Conservation (phyloP, 2,113 vertebrate genomes). For the Rhinogobius similis region DNA sequence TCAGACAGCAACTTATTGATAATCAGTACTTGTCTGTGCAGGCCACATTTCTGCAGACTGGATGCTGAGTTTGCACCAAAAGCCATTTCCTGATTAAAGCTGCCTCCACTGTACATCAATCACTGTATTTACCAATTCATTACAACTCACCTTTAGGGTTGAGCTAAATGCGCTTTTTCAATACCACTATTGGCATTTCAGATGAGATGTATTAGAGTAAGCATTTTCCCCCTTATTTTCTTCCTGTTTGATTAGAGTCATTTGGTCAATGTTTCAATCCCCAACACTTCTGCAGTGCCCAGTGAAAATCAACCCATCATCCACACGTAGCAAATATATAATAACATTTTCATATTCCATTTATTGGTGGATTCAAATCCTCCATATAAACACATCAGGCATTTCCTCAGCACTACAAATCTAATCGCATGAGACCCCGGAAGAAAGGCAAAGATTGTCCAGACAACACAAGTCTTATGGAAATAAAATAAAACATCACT, state of each 20-base stretch:
- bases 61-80: background rate
- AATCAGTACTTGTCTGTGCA: background rate
- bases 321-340: no score
- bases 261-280: background rate
- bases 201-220: background rate
- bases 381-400: no score
- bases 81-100: slow-evolving; percentile 6
- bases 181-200: background rate
- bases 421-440: no score
- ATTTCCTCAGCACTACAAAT: no score
- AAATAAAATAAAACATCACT: no score
- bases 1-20: background rate
- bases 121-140: background rate
- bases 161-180: background rate
- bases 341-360: no score
- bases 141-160: background rate
- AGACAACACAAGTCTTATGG: no score
- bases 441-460: no score
- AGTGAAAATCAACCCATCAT: no score
- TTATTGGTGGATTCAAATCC: no score
- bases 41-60: background rate
- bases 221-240: background rate
- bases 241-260: background rate
- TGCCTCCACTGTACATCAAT: background rate
- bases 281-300: no score